Conservation (phyloP, 2,113 vertebrate species). For the Parus major region DNA sequence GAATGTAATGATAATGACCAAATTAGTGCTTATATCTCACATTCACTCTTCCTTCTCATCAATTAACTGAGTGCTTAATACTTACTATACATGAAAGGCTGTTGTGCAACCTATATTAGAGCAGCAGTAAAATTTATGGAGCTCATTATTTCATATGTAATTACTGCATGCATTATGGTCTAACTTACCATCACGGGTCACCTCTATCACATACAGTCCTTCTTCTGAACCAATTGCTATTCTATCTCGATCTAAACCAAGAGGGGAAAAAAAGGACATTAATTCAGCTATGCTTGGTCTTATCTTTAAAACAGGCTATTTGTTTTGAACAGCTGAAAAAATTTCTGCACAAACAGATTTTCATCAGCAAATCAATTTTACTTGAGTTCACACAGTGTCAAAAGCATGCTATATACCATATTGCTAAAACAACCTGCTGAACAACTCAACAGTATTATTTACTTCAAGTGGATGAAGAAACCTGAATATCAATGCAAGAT, state of each 20-base stretch:
- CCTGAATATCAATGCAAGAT: background rate
- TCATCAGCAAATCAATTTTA: background rate
- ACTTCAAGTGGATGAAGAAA: background rate
- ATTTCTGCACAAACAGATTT: background rate
- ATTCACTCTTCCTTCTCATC: background rate
- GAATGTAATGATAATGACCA: background rate
- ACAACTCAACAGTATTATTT: background rate
- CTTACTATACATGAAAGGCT: background rate
- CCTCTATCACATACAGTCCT: slow-evolving; percentile 92
- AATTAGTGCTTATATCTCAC: background rate
- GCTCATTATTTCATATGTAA: background rate
- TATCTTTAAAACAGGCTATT: background rate
- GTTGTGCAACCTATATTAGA: background rate
- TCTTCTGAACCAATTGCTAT: slow-evolving; percentile 93
- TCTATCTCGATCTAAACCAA: slow-evolving; percentile 86
- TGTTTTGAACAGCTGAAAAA: background rate
- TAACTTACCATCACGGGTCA: slow-evolving; percentile 91
- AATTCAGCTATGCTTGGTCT: background rate
- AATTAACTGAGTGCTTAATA: background rate
- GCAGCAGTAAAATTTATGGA: background rate
- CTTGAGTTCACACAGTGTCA: background rate
- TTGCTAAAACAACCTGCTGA: background rate
- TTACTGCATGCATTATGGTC: background rate
- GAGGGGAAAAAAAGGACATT: background rate
- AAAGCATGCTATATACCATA: background rate